Conservation (phyloP, 53 echinoderm and acorn worm species). For the Pentamera pediparva region DNA sequence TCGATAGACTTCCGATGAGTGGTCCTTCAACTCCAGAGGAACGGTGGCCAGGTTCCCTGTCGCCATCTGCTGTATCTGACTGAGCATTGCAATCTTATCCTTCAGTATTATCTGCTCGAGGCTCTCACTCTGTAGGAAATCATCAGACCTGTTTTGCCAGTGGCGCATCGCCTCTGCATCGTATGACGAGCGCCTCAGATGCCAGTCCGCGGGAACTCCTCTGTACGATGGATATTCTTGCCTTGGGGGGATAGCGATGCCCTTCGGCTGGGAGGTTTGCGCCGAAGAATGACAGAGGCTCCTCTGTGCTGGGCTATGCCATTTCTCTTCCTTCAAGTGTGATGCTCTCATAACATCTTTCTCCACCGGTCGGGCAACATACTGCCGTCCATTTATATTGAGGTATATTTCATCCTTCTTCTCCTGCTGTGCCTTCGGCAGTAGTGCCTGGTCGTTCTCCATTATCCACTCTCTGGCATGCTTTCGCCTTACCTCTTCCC, state of each 20-base stretch:
- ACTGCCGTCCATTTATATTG: slow-evolving; percentile 17
- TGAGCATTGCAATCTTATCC: slow-evolving; percentile 5
- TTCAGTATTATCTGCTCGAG: slow-evolving; percentile 17
- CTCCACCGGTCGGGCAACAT: slow-evolving; percentile 26
- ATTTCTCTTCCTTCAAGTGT: not conserved
- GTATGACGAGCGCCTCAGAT: too few relatives aligned
- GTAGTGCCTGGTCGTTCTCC: not conserved
- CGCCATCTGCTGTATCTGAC: not conserved
- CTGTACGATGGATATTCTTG: too few relatives aligned
- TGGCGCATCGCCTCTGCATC: too few relatives aligned
- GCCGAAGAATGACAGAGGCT: not conserved
- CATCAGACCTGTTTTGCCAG: not conserved
- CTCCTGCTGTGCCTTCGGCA: not conserved
- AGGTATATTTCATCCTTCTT: slow-evolving; percentile 18
- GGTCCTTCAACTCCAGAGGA: not conserved
- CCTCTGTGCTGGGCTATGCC: not conserved
- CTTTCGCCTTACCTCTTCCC: not conserved
- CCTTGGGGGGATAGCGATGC: not conserved
- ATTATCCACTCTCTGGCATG: not conserved
- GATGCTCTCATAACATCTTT: not conserved
- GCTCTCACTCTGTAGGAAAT: not conserved
- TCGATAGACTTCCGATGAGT: not conserved
- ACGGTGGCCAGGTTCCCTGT: not conserved
- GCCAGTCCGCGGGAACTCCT: too few relatives aligned
- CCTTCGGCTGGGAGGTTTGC: not conserved